These are phyloP conservation scores for Trididemnum clinides DNA, from an alignment of 23 tunicate genomes.

Conservation along the genomic window DNA sequence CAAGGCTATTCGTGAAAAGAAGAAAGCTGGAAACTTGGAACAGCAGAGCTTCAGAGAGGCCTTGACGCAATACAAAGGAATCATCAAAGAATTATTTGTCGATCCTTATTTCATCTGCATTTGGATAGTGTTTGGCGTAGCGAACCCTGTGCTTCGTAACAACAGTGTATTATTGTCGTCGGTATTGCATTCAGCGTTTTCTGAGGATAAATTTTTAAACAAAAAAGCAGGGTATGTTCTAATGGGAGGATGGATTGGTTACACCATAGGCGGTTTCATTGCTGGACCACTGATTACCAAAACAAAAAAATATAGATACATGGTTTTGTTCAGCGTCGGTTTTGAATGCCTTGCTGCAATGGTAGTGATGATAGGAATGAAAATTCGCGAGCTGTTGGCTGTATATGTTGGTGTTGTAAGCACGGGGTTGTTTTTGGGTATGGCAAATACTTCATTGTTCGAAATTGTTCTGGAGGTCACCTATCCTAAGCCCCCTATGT, in stretches of 20 bases:
- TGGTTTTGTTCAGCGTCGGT: slow-evolving; percentile 48
- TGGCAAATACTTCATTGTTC: slow-evolving; percentile 55
- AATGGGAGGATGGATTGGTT: slow-evolving; percentile 64
- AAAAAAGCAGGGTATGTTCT: slow-evolving; percentile 43
- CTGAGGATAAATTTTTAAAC: background rate
- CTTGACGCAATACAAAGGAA: slow-evolving; percentile 1
- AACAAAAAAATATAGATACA: slow-evolving; percentile 44
- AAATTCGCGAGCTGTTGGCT: background rate
- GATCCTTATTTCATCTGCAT: slow-evolving; percentile 52
- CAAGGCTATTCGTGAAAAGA: slow-evolving; percentile 23
- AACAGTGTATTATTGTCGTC: slow-evolving; percentile 66
- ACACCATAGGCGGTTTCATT: slow-evolving; percentile 64
- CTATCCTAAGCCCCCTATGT: slow-evolving; percentile 56
- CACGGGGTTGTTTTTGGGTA: slow-evolving; percentile 52
- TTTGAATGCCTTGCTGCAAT: slow-evolving; percentile 32
- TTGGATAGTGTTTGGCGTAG: slow-evolving; percentile 51
- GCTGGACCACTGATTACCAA: slow-evolving; percentile 64
- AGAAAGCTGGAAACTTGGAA: slow-evolving; percentile 31
- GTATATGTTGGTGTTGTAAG: slow-evolving; percentile 61
- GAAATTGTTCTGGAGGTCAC: slow-evolving; percentile 62
- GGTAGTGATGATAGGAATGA: slow-evolving; percentile 44
- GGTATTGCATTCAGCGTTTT: slow-evolving; percentile 39
- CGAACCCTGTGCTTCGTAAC: slow-evolving; percentile 58
- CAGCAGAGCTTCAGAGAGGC: slow-evolving; percentile 26
- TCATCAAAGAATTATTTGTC: slow-evolving; percentile 39